Base-by-base conservation (phyloP, 1,140 invertebrate species). In the Dolichoris vasculosae region DNA sequence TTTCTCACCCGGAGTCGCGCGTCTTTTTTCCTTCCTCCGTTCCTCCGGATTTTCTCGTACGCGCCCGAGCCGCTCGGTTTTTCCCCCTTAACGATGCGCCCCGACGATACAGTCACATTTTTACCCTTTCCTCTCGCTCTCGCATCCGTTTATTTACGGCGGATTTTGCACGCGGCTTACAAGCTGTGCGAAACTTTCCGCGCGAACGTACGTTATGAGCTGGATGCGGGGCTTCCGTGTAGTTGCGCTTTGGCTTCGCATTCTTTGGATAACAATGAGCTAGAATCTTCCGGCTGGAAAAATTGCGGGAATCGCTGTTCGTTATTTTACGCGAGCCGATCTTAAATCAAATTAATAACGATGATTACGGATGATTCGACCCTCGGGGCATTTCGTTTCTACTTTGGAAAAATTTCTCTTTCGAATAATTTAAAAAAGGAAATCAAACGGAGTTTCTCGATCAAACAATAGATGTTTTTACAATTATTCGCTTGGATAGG, bases 1-100 rank as follows among this genome's bases (percentile, higher is more conserved):
- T 84, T 82, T 84, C 75, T 78, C 59, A 84, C 75, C 30, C 38
- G 23, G 17, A 46, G 48, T 13, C 30, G 43, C 46, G 17, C 30
- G 32, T 38, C 40, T n/a, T 43, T 73, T 23, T 32, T 55, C 64
- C 35, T 55, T 59, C 13, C 23, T 9, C 20, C 9, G 23, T 73
- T 78, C 26, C 55, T 78, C 26, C 15, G 40, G 2, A 15, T 84
- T 77, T 78, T 78, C 38, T 78, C 83, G 9, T 55, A 63, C 40
- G 55, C 63, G 17, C 3, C 40, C 38, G 23, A 11, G 43, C 30
- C 43, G 35, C 38, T 73, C 82, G 40, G 46, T 20, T 84, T 78
- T 84, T n/a, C n/a, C 59, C 38, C 26, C 30, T 15, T 84, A 78
- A 84, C 43, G 75, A 84, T 67, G 32, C 43, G 1, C 1, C 15